Evolutionary conservation across 53 echinoderm and acorn worm species (phyloP).

Genomic region (Crossaster papposus): DNA sequence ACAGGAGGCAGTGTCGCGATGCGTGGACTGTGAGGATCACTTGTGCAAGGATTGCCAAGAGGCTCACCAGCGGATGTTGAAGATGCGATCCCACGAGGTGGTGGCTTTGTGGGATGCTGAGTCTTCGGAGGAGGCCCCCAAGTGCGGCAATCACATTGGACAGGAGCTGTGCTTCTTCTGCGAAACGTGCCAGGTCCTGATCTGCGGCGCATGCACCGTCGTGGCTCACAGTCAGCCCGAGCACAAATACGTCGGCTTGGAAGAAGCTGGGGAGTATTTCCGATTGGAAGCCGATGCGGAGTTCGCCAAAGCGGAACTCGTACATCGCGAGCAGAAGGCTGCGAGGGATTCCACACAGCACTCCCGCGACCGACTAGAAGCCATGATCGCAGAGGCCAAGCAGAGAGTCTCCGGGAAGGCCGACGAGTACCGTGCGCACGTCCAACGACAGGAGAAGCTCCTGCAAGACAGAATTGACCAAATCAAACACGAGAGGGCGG

Average conservation of each 20-base stretch:
- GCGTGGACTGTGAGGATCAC: conserved; percentile 43
- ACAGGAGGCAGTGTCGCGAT: conserved; percentile 26
- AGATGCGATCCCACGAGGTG: conserved; percentile 34
- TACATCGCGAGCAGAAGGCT: conserved; percentile 1
- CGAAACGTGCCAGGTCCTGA: conserved; percentile 31
- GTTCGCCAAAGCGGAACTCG: not conserved
- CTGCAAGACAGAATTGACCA: conserved; percentile 10
- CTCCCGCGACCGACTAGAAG: conserved; percentile 11
- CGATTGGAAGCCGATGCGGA: not conserved
- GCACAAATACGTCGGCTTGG: conserved; percentile 9
- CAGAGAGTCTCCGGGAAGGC: conserved; percentile 13
- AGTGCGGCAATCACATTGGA: conserved; percentile 15
- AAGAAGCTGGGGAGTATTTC: conserved; percentile 3
- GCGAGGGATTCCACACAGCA: conserved; percentile 15
- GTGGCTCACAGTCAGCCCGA: conserved; percentile 35
- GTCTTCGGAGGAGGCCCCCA: conserved; percentile 12
- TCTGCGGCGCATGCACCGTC: conserved; percentile 34
- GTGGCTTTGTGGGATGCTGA: no score
- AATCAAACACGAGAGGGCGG: conserved; percentile 16
- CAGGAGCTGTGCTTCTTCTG: conserved; percentile 42
- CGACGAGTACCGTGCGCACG: not conserved
- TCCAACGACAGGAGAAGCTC: conserved; percentile 16
- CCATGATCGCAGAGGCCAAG: conserved; percentile 17
- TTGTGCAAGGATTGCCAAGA: conserved; percentile 28
- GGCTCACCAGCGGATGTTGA: conserved; percentile 26